These are phyloP conservation scores for Grapholita molesta DNA, from an alignment of 1,140 invertebrate species.

Conservation along the genomic window DNA sequence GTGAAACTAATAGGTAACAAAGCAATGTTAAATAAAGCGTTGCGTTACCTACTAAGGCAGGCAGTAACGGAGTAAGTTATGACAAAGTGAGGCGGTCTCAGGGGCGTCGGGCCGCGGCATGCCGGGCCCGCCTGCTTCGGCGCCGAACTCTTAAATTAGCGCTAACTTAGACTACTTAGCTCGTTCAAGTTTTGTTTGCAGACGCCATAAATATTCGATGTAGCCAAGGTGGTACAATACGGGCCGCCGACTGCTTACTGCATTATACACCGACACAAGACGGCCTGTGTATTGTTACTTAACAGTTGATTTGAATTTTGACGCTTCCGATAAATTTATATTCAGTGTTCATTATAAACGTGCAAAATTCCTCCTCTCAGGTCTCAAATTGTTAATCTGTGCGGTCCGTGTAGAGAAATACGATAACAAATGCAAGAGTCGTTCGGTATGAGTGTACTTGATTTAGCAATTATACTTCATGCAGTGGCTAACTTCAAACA, in stretches of 20 bases:
- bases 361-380: neutral
- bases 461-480: constrained; percentile 41
- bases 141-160: constrained; percentile 70
- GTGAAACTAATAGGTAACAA: constrained; percentile 36
- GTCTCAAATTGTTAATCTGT: neutral
- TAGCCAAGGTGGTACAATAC: constrained; percentile 48
- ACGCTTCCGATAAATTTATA: constrained; percentile 7
- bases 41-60: constrained; percentile 27
- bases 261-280: constrained; percentile 44
- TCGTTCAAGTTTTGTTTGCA: constrained; percentile 70
- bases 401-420: neutral
- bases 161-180: constrained; percentile 66
- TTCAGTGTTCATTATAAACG: neutral
- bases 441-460: constrained; percentile 21
- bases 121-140: constrained; percentile 31
- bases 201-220: constrained; percentile 65
- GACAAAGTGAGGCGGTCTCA: constrained; percentile 48
- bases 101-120: constrained; percentile 32
- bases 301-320: constrained; percentile 37
- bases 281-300: constrained; percentile 39
- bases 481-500: constrained; percentile 28
- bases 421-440: constrained; percentile 3
- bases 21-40: constrained; percentile 20
- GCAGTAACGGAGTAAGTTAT: constrained; percentile 55
- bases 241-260: constrained; percentile 34